A percentile compares a stretch with the other conserved stretches of the same genome.
Evolutionary conservation across 2,113 vertebrate species (phyloP).

Genomic region (Onychostoma macrolepis): DNA sequence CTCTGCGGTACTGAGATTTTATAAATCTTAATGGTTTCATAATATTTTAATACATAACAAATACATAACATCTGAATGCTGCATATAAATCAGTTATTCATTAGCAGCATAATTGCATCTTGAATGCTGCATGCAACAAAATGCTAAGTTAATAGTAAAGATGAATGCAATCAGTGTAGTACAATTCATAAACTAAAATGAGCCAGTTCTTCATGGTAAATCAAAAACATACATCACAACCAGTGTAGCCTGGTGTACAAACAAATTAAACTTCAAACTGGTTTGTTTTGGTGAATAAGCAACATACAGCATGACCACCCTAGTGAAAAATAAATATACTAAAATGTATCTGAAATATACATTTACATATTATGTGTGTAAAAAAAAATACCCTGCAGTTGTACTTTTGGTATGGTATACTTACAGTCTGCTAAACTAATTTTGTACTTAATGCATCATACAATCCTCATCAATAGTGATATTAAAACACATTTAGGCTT

Average conservation of each 20-base stretch:
- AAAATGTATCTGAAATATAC: no score
- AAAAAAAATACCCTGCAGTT: no score
- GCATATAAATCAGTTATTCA: conserved; percentile 90
- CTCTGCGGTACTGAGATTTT: neutral
- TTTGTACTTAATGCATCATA: no score
- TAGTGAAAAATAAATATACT: no score
- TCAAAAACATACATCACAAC: neutral
- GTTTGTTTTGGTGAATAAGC: neutral
- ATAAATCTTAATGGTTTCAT: conserved; percentile 69
- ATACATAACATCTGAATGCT: conserved; percentile 81
- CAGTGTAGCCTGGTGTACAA: neutral
- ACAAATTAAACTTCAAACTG: neutral
- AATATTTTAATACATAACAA: conserved; percentile 87
- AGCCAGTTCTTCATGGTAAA: neutral
- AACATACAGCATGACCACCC: neutral
- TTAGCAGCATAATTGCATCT: conserved; percentile 88
- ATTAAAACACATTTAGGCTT: no score
- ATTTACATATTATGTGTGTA: no score
- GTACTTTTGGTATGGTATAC: no score
- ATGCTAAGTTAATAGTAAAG: conserved; percentile 73
- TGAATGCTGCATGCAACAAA: conserved; percentile 85
- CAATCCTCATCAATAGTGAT: no score
- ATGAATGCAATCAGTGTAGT: conserved; percentile 16
- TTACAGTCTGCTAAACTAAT: no score
- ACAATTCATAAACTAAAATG: neutral